Base-by-base conservation (phyloP, 2,113 vertebrate genomes). In the Uria lomvia region DNA sequence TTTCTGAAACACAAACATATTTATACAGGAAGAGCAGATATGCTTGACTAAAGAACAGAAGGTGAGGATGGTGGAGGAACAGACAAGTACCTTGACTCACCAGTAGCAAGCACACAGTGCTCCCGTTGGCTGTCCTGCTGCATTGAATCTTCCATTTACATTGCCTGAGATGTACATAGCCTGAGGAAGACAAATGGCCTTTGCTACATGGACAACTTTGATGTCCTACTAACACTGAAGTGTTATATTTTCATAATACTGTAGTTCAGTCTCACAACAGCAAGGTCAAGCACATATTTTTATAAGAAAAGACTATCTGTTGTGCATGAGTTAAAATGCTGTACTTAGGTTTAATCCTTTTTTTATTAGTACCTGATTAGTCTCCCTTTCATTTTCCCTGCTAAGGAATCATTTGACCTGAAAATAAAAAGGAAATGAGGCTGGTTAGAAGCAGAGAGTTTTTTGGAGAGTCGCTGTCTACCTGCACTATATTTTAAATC, bases 401-500 rank as follows among this genome's bases (percentile, higher is more conserved):
- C 17, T 73, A 82, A 86, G 53, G 55, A 96, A 70, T 82, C 19
- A 55, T 86, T 86, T 95, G 42, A 70, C 27, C 88, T 77, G 45
- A 88, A 92, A 94, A 94, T 72, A 14, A 59, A 91, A 92, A 93
- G 49, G 30, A 76, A 92, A 90, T 86, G 8, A 93, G 26, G 8
- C 36, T 79, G 32, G 13, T 73, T 77, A 86, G 62, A 90, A 94
- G 26, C 22, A 88, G 79, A 96, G 45, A 53, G 26, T 2, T 81
- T 85, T 91, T 91, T 79, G 22, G 13, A 80, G 32, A 80, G 50
- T 55, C 8, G 11, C 47, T 76, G n/a, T 71, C 74, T 94, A 52
- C 42, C 40, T 80, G 14, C 67, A 9, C 72, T 67, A 4, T 79
- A 47, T 19, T 74, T 94, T 71, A 92, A 85, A 86, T 88, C 18